phyloP scores from a whole-genome alignment of 2,888 invertebrate genomes.

The Megamerina dolium region DNA sequence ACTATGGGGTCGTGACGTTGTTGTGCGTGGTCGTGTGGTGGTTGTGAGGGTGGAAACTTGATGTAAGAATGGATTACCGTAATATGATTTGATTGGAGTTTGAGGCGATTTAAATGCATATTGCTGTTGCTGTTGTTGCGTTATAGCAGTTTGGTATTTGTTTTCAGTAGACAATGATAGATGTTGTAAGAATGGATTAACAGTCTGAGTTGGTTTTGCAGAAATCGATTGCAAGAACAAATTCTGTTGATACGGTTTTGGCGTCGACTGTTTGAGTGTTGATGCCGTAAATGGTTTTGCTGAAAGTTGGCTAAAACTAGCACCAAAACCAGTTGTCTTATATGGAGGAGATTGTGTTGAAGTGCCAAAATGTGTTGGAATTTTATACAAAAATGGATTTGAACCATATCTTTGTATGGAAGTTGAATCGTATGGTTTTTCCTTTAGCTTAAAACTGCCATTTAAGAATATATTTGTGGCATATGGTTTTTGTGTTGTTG shows the following conservation, averaged over 20 bases:
- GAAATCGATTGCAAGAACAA: too few relatives aligned
- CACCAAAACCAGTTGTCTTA: too few relatives aligned
- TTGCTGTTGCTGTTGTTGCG: too few relatives aligned
- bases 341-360: too few relatives aligned
- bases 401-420: constrained; percentile 11
- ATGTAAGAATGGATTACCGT: constrained; percentile 26
- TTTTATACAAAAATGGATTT: constrained; percentile 30
- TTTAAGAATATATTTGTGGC: constrained; percentile 19
- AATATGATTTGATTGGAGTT: too few relatives aligned
- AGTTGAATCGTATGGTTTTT: constrained; percentile 3
- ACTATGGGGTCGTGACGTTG: constrained; percentile 3
- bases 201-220: too few relatives aligned
- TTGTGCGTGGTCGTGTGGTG: constrained; percentile 10
- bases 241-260: too few relatives aligned
- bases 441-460: background rate
- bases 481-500: background rate
- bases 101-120: too few relatives aligned
- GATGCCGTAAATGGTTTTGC: background rate
- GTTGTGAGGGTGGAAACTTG: constrained; percentile 4
- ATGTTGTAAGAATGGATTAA: too few relatives aligned
- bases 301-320: constrained; percentile 12
- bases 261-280: background rate
- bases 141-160: too few relatives aligned
- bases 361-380: too few relatives aligned
- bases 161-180: too few relatives aligned